These are phyloP conservation scores for Harmothoe impar DNA, from an alignment of 2,888 invertebrate genomes.

Conservation along the genomic window DNA sequence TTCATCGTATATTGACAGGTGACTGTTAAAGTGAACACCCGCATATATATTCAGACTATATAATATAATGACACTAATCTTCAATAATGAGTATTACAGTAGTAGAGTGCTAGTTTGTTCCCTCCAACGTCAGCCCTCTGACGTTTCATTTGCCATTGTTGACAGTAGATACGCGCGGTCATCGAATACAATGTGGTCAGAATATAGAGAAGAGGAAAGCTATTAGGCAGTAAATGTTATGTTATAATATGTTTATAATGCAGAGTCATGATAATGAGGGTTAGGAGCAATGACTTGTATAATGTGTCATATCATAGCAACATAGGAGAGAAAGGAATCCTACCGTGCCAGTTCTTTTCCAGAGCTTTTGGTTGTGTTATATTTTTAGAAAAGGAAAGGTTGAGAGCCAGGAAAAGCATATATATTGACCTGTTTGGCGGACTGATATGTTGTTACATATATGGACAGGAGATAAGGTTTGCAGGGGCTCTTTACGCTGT, in stretches of 20 bases:
- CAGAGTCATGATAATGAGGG: background rate
- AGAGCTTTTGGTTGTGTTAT: background rate
- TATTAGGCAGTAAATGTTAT: background rate
- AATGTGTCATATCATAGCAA: background rate
- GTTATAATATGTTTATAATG: background rate
- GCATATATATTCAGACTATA: too few relatives aligned
- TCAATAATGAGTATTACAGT: slow-evolving; percentile 21
- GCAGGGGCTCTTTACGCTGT: background rate
- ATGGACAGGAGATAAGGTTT: background rate
- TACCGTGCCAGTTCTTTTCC: background rate
- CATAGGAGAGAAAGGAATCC: background rate
- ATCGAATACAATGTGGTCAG: background rate
- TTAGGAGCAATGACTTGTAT: background rate
- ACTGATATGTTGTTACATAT: background rate
- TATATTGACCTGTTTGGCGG: background rate
- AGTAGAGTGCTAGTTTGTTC: background rate
- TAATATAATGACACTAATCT: too few relatives aligned
- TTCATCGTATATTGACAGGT: too few relatives aligned
- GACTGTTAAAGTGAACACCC: too few relatives aligned
- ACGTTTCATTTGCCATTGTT: background rate
- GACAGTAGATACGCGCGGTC: background rate
- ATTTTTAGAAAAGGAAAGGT: too few relatives aligned
- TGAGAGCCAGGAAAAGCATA: too few relatives aligned
- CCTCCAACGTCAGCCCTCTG: background rate
- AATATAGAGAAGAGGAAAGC: background rate